These are phyloP conservation scores for Clarias batrachus DNA, from an alignment of 2,113 vertebrate species.

Conservation along the genomic window DNA sequence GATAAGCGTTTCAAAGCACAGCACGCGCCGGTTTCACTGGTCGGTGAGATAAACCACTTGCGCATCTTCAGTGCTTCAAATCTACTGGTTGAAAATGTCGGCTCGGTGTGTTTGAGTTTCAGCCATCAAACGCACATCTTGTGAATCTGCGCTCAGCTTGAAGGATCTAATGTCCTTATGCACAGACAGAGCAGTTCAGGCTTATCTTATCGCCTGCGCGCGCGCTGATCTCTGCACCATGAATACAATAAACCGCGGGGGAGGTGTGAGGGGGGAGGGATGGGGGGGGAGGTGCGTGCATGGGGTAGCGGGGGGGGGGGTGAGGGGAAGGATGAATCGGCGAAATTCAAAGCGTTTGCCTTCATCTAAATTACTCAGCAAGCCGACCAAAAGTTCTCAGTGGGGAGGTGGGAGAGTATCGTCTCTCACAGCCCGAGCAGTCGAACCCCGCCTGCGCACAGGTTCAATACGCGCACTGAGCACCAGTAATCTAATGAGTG, in stretches of 20 bases:
- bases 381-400: conserved; percentile 36
- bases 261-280: neutral
- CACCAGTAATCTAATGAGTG: conserved; percentile 7
- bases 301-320: neutral
- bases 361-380: conserved; percentile 50
- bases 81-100: neutral
- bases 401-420: neutral
- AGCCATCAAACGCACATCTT: conserved; percentile 6
- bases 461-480: conserved; percentile 14
- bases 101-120: conserved; percentile 5
- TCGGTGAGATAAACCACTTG: neutral
- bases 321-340: neutral
- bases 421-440: conserved; percentile 6
- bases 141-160: conserved; percentile 17
- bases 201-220: conserved; percentile 41
- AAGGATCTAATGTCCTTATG: conserved; percentile 32
- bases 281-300: neutral
- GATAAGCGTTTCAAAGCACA: neutral
- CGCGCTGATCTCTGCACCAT: conserved; percentile 37
- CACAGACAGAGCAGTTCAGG: conserved; percentile 20
- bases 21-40: neutral
- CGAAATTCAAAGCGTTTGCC: conserved; percentile 42
- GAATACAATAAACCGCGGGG: conserved; percentile 29
- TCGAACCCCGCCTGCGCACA: conserved; percentile 35
- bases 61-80: conserved; percentile 6